Evolutionary conservation across 2,888 invertebrate genomes (phyloP).

Genomic region (Macrosiphum euphorbiae): DNA sequence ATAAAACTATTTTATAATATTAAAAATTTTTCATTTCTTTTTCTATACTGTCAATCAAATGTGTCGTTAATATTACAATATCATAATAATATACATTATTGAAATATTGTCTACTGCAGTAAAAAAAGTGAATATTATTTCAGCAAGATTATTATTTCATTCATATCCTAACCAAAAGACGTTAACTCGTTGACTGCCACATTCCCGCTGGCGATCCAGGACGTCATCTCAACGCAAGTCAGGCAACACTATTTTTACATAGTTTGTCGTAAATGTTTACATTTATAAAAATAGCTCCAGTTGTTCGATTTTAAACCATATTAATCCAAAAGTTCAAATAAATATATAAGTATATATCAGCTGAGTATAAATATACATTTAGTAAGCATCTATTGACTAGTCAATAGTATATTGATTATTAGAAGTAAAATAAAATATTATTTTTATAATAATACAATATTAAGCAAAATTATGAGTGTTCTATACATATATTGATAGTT

Average conservation of each 20-base stretch:
- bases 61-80: neutral
- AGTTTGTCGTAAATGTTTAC: too few species aligned
- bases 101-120: neutral
- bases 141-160: neutral
- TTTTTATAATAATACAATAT: neutral
- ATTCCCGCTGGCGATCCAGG: too few species aligned
- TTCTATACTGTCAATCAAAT: neutral
- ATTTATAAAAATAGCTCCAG: too few species aligned
- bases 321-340: neutral
- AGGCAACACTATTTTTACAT: too few species aligned
- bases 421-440: neutral
- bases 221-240: too few species aligned
- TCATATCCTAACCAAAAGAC: neutral
- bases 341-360: neutral
- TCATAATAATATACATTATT: neutral
- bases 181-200: too few species aligned
- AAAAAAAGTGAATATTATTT: neutral
- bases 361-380: neutral
- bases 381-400: neutral
- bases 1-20: neutral
- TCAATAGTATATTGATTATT: neutral
- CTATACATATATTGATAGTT: neutral
- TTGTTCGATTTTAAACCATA: too few species aligned
- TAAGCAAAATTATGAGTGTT: neutral
- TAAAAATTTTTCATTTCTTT: neutral